Conservation (phyloP, 2,113 vertebrate species). For the Zosterops lateralis region DNA sequence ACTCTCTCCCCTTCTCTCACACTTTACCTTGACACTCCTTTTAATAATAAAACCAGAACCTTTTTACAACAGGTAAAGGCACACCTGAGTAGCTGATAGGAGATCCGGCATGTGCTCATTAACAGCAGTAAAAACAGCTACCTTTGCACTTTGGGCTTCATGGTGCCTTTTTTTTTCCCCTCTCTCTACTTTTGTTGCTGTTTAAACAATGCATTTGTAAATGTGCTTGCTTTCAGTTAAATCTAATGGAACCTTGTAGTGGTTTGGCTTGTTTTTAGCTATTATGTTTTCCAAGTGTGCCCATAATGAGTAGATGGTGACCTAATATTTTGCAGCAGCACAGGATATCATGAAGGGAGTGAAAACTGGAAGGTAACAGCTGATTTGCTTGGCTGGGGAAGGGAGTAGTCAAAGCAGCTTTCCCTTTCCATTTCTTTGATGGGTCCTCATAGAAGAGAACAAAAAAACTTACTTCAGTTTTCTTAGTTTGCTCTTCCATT, state of each 20-base stretch:
- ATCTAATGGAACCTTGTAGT: background rate
- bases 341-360: background rate
- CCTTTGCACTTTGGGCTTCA: background rate
- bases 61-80: background rate
- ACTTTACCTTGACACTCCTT: background rate
- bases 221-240: background rate
- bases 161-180: background rate
- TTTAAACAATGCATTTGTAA: background rate
- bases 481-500: background rate
- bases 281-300: background rate
- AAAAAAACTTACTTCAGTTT: background rate
- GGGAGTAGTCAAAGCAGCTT: background rate
- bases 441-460: background rate
- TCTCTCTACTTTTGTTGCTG: background rate
- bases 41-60: background rate
- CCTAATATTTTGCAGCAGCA: background rate
- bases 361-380: background rate
- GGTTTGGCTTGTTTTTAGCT: background rate
- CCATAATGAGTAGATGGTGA: background rate
- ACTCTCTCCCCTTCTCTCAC: background rate
- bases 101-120: background rate
- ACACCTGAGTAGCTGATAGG: conserved; percentile 19
- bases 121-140: background rate
- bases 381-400: background rate
- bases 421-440: background rate